These are phyloP conservation scores for Bombus pascuorum DNA, from an alignment of 1,140 invertebrate genomes.

Conservation along the genomic window DNA sequence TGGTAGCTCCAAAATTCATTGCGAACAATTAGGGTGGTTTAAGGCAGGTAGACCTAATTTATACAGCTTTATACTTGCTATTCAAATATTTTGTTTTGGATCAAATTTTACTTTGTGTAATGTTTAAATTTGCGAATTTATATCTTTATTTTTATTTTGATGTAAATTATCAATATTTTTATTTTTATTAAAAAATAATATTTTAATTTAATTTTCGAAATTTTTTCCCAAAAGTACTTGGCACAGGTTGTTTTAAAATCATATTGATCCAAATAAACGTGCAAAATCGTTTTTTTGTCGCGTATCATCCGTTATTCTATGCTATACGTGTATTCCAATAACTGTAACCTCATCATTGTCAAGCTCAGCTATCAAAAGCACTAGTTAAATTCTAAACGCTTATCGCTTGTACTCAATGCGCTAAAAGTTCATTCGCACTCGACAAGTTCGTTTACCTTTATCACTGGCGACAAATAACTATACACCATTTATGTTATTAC, in stretches of 20 bases:
- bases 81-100: too few relatives aligned
- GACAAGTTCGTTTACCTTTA: neutral
- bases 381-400: neutral
- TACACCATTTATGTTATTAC: neutral
- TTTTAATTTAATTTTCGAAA: accelerated
- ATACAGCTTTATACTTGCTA: neutral
- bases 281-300: neutral
- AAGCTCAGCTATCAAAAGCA: neutral
- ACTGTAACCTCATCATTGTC: neutral
- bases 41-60: neutral
- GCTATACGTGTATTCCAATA: neutral
- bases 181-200: too few relatives aligned
- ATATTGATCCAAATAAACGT: neutral
- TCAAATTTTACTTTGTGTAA: too few relatives aligned
- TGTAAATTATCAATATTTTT: neutral
- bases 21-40: neutral
- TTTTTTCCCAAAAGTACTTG: neutral
- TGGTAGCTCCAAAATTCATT: neutral
- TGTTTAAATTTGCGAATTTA: too few relatives aligned
- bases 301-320: too few relatives aligned
- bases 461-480: neutral
- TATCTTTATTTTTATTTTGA: neutral
- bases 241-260: neutral
- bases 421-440: neutral
- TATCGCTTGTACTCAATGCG: neutral